Evolutionary conservation across 2,797 vertebrate genomes (phyloP).

Genomic region (Trematomus bernacchii): DNA sequence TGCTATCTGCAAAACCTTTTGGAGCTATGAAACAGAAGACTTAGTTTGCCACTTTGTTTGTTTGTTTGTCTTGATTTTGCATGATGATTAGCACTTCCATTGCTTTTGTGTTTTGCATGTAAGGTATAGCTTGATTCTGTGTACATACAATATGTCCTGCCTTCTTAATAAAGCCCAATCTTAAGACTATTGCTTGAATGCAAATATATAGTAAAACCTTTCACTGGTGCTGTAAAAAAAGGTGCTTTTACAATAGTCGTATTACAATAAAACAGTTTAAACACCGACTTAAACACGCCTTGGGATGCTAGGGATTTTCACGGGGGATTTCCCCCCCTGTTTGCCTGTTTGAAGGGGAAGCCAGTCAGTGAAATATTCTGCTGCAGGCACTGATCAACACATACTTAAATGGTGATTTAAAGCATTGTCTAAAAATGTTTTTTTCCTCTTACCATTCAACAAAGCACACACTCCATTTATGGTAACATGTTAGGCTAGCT

Average conservation of each 20-base stretch:
- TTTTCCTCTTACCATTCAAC: not conserved
- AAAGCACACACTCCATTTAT: not conserved
- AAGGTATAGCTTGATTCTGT: not conserved
- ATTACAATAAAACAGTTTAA: not conserved
- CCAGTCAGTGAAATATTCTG: not conserved
- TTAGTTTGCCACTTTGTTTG: not conserved
- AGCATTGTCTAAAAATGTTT: not conserved
- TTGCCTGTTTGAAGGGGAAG: not conserved
- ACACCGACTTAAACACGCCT: not conserved
- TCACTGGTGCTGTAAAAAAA: too few relatives aligned
- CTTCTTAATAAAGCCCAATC: not conserved
- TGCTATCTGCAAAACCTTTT: not conserved
- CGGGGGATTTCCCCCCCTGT: not conserved
- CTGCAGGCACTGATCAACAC: not conserved
- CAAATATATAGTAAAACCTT: too few relatives aligned
- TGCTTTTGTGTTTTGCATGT: conserved; percentile 7
- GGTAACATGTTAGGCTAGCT: conserved; percentile 1
- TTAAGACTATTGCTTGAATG: not conserved
- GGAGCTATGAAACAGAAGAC: not conserved
- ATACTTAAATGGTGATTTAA: conserved; percentile 2
- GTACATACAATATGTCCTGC: not conserved
- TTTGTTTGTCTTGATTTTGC: not conserved
- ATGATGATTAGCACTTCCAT: not conserved
- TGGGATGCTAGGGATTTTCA: not conserved
- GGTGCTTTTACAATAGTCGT: not conserved